These are phyloP conservation scores for Helleia helle DNA, from an alignment of 2,888 invertebrate genomes.

Conservation along the genomic window DNA sequence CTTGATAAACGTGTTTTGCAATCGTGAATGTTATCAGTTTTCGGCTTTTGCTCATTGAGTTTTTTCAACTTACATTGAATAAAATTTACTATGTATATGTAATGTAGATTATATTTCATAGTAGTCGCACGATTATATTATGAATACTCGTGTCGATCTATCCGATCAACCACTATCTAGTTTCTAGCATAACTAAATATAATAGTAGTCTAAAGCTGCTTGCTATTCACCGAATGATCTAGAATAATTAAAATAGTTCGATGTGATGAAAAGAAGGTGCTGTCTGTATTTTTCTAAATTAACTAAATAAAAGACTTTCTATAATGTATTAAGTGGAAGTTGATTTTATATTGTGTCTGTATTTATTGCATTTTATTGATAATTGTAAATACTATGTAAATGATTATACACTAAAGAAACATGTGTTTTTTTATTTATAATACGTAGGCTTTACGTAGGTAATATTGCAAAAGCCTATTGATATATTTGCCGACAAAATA, in stretches of 20 bases:
- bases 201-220: not conserved
- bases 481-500: too few species aligned
- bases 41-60: too few species aligned
- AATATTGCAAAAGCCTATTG: too few species aligned
- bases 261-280: constrained; percentile 4
- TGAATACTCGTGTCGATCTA: not conserved
- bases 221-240: not conserved
- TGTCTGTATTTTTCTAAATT: constrained; percentile 2
- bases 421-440: constrained; percentile 7
- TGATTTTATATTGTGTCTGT: constrained; percentile 10
- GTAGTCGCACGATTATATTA: not conserved
- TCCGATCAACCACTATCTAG: too few species aligned
- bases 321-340: not conserved
- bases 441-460: too few species aligned
- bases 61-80: too few species aligned
- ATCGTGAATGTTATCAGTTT: too few species aligned
- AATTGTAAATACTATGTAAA: constrained; percentile 18
- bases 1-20: too few species aligned
- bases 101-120: not conserved
- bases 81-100: too few species aligned
- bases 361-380: constrained; percentile 14
- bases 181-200: not conserved
- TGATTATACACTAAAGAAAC: constrained; percentile 10
- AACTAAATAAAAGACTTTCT: not conserved
- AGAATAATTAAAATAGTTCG: not conserved